Conservation (phyloP, 2,888 invertebrate genomes). For the Megalurothrips usitatus region DNA sequence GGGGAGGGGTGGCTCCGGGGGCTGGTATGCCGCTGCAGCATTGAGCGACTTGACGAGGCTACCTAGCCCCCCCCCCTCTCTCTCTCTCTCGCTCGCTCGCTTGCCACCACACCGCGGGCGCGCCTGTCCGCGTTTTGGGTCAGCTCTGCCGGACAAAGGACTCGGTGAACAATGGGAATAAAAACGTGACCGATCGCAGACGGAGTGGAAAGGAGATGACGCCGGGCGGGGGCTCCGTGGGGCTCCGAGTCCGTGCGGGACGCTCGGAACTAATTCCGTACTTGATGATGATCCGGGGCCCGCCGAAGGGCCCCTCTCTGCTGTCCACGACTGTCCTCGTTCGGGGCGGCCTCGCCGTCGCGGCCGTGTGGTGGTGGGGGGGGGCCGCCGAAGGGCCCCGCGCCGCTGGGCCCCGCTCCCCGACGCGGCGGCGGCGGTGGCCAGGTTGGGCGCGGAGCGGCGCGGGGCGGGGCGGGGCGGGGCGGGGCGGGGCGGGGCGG, state of each 20-base stretch:
- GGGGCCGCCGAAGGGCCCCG: too few relatives aligned
- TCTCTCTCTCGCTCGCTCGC: neutral
- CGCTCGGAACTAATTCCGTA: neutral
- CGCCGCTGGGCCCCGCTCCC: neutral
- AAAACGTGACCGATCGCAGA: neutral
- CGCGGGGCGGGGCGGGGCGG: conserved; percentile 7
- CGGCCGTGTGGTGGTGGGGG: too few relatives aligned
- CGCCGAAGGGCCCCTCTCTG: neutral
- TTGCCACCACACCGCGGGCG: neutral
- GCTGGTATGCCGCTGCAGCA: neutral
- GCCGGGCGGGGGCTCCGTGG: neutral
- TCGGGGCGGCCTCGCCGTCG: neutral
- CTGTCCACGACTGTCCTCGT: conserved; percentile 10
- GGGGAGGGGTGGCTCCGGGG: neutral
- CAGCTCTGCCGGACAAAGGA: conserved; percentile 21
- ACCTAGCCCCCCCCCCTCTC: neutral
- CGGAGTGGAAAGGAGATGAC: neutral
- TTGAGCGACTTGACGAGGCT: conserved; percentile 13
- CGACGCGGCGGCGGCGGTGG: neutral
- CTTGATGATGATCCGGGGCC: neutral
- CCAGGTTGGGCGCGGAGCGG: neutral
- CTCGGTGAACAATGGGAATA: conserved; percentile 13
- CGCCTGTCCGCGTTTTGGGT: conserved; percentile 8
- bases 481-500: neutral
- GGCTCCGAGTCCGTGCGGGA: neutral